These are phyloP conservation scores for Luscinia luscinia DNA, from an alignment of 2,797 vertebrate species.

Conservation along the genomic window DNA sequence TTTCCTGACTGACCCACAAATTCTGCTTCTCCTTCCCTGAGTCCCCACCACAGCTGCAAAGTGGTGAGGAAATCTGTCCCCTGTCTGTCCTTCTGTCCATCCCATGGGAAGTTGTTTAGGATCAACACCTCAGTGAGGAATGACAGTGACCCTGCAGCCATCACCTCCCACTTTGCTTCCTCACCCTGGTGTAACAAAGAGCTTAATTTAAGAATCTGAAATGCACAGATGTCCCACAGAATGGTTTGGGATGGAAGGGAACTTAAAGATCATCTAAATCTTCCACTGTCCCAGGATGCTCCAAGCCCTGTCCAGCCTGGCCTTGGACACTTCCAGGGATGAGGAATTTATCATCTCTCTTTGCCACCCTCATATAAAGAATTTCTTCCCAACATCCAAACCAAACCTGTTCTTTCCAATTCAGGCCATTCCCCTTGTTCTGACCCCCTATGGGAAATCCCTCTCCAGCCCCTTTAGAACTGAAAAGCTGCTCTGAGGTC, in stretches of 20 bases:
- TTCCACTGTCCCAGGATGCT: rapidly evolving
- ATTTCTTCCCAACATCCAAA: not conserved
- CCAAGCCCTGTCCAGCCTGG: not conserved
- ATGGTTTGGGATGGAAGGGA: not conserved
- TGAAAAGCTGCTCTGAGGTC: not conserved
- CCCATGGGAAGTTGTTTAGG: not conserved
- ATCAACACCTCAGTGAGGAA: not conserved
- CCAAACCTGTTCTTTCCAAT: too few species aligned
- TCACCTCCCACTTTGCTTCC: not conserved
- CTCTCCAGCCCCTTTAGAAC: not conserved
- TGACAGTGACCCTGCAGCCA: not conserved
- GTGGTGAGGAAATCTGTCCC: too few species aligned
- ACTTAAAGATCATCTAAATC: rapidly evolving
- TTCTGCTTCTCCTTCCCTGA: too few species aligned
- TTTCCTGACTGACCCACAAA: too few species aligned
- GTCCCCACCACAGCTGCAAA: too few species aligned
- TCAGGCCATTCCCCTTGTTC: not conserved
- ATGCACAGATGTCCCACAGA: not conserved
- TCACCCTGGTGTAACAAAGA: not conserved
- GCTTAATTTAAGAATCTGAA: not conserved
- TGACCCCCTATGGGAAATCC: not conserved
- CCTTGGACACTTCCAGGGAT: not conserved
- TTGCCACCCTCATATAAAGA: not conserved
- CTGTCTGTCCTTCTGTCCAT: too few species aligned
- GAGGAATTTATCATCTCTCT: not conserved